Conservation (phyloP, 2,888 invertebrate genomes). For the Exephanes ischioxanthus region DNA sequence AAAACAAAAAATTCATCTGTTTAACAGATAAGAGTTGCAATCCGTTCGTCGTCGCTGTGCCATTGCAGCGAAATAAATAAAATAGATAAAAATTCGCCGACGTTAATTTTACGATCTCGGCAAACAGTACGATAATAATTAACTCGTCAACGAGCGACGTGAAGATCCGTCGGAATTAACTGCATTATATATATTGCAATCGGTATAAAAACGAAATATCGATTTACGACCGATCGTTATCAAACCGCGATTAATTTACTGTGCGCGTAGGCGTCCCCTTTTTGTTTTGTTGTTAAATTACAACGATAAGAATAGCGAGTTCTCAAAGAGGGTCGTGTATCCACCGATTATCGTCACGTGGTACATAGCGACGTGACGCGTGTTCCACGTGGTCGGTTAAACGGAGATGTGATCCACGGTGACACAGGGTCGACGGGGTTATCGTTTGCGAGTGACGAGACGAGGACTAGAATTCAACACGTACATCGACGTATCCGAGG, state of each 20-base stretch:
- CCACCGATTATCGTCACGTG: slow-evolving; percentile 43
- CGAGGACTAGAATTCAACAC: slow-evolving; percentile 31
- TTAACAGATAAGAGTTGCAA: slow-evolving; percentile 5
- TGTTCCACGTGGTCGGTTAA: slow-evolving; percentile 55
- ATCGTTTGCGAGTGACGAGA: slow-evolving; percentile 47
- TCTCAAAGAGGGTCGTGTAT: neutral
- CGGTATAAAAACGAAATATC: neutral
- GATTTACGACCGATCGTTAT: slow-evolving; percentile 49
- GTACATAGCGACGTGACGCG: slow-evolving; percentile 41
- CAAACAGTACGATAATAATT: neutral
- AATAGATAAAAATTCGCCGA: neutral
- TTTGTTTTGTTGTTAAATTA: slow-evolving; percentile 20
- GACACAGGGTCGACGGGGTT: slow-evolving; percentile 60
- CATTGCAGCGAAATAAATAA: neutral
- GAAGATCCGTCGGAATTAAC: neutral
- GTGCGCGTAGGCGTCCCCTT: slow-evolving; percentile 28
- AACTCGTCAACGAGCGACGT: neutral
- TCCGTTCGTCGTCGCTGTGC: neutral
- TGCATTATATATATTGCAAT: slow-evolving; percentile 1
- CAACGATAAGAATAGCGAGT: neutral
- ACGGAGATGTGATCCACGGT: slow-evolving; percentile 51
- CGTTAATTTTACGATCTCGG: slow-evolving; percentile 1
- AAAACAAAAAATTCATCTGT: neutral
- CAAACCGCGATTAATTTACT: slow-evolving; percentile 17
- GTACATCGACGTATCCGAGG: slow-evolving; percentile 23